Conservation (phyloP, 2,797 vertebrate genomes). For the Antennarius maculatus region DNA sequence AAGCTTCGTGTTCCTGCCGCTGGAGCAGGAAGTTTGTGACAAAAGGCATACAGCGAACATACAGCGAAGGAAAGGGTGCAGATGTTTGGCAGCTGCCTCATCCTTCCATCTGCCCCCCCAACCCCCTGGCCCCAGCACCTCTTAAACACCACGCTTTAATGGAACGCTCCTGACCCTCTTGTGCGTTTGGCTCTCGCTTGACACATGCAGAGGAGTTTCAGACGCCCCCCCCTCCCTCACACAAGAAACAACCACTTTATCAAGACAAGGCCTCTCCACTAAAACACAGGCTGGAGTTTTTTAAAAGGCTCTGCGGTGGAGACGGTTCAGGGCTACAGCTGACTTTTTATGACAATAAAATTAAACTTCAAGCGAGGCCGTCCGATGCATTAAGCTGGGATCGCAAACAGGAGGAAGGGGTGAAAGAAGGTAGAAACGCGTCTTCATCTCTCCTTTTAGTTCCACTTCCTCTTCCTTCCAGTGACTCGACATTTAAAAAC, state of each 20-base stretch:
- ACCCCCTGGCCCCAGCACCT: slow-evolving; percentile 73
- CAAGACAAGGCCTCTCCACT: slow-evolving; percentile 35
- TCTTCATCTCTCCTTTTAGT: slow-evolving; percentile 64
- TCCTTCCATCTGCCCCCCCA: slow-evolving; percentile 60
- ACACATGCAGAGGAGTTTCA: slow-evolving; percentile 54
- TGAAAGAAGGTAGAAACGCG: slow-evolving; percentile 55
- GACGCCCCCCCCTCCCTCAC: slow-evolving; percentile 28
- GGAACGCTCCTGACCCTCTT: slow-evolving; percentile 70
- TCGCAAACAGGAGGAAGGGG: slow-evolving; percentile 65
- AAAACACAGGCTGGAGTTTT: slow-evolving; percentile 33
- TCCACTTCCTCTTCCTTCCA: slow-evolving; percentile 58
- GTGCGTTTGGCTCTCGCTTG: slow-evolving; percentile 56
- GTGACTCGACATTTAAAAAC: slow-evolving; percentile 63
- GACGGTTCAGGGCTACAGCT: slow-evolving; percentile 59
- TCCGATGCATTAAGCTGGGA: slow-evolving; percentile 63
- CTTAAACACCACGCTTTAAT: slow-evolving; percentile 82
- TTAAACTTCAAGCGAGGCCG: slow-evolving; percentile 69
- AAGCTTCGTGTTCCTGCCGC: slow-evolving; percentile 36
- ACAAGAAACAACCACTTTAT: slow-evolving; percentile 40
- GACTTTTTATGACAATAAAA: slow-evolving; percentile 76
- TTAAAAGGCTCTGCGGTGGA: slow-evolving; percentile 48
- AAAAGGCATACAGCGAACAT: slow-evolving; percentile 62
- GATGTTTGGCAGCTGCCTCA: slow-evolving; percentile 80
- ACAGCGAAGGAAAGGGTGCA: slow-evolving; percentile 66
- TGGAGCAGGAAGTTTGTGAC: slow-evolving; percentile 67